phyloP scores from a whole-genome alignment of 2,797 vertebrate genomes.

The Anniella stebbinsi region DNA sequence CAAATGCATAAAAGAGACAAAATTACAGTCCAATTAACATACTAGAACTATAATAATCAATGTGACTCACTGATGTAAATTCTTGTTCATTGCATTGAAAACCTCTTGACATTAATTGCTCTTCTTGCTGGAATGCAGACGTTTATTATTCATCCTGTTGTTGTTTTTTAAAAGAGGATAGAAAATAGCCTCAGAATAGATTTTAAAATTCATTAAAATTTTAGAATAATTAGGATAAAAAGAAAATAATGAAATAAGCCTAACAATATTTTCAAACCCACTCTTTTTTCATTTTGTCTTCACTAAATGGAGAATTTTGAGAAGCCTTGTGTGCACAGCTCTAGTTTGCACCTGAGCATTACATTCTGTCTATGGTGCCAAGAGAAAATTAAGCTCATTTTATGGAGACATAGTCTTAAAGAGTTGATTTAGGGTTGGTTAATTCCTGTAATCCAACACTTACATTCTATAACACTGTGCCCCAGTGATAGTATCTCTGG shows the following conservation, averaged over 20 bases:
- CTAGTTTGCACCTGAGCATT: too few species aligned
- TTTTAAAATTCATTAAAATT: constrained; percentile 16
- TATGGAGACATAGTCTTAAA: too few species aligned
- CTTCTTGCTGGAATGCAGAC: constrained; percentile 5
- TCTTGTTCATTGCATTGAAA: constrained; percentile 29
- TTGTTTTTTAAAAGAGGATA: neutral
- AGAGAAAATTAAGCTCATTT: too few species aligned
- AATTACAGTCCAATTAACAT: constrained; percentile 39
- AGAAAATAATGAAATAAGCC: constrained; percentile 1
- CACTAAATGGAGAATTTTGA: neutral
- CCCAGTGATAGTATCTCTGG: too few species aligned
- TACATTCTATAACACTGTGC: too few species aligned
- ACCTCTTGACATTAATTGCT: neutral
- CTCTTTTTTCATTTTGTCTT: neutral
- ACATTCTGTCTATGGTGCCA: too few species aligned
- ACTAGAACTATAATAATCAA: constrained; percentile 28
- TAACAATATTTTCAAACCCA: neutral
- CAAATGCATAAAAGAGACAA: constrained; percentile 25
- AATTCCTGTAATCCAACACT: too few species aligned
- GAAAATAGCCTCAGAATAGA: neutral
- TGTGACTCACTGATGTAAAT: constrained; percentile 24
- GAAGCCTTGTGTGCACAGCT: too few species aligned
- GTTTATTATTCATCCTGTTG: constrained; percentile 23
- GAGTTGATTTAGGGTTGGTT: too few species aligned
- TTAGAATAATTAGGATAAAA: constrained; percentile 6